phyloP scores from a whole-genome alignment of 2,888 invertebrate species.

The Drosophila suboccidentalis region DNA sequence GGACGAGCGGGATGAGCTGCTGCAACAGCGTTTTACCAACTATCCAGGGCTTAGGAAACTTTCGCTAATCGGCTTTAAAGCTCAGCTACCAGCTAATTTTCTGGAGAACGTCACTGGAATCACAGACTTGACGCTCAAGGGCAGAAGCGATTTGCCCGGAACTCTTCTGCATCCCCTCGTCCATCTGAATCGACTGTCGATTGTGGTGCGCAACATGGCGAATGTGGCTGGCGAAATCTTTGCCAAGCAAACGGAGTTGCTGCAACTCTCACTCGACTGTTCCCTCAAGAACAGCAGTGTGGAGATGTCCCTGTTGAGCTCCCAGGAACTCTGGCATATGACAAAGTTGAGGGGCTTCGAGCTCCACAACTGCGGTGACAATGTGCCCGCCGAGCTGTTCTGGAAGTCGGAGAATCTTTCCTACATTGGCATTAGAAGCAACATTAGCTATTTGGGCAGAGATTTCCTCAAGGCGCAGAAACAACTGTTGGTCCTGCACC shows the following conservation, averaged over 20 bases:
- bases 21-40: slow-evolving; percentile 65
- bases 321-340: slow-evolving; percentile 71
- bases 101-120: slow-evolving; percentile 58
- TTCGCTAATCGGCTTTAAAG: slow-evolving; percentile 56
- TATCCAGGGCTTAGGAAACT: slow-evolving; percentile 58
- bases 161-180: slow-evolving; percentile 57
- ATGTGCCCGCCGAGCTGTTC: slow-evolving; percentile 67
- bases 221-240: slow-evolving; percentile 67
- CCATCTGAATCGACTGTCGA: slow-evolving; percentile 50
- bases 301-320: slow-evolving; percentile 66
- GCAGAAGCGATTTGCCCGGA: slow-evolving; percentile 60
- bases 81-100: slow-evolving; percentile 52
- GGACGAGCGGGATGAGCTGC: slow-evolving; percentile 57
- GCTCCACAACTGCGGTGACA: slow-evolving; percentile 67
- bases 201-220: slow-evolving; percentile 63
- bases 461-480: slow-evolving; percentile 64
- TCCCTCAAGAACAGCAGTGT: slow-evolving; percentile 66
- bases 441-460: slow-evolving; percentile 67
- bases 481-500: slow-evolving; percentile 53
- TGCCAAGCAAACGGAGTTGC: slow-evolving; percentile 57
- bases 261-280: slow-evolving; percentile 59
- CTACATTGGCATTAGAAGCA: slow-evolving; percentile 65
- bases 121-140: slow-evolving; percentile 55
- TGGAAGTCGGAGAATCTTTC: slow-evolving; percentile 68
- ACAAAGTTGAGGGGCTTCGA: slow-evolving; percentile 57